These are phyloP conservation scores for Neosalanx taihuensis DNA, from an alignment of 2,797 vertebrate genomes.

Conservation along the genomic window DNA sequence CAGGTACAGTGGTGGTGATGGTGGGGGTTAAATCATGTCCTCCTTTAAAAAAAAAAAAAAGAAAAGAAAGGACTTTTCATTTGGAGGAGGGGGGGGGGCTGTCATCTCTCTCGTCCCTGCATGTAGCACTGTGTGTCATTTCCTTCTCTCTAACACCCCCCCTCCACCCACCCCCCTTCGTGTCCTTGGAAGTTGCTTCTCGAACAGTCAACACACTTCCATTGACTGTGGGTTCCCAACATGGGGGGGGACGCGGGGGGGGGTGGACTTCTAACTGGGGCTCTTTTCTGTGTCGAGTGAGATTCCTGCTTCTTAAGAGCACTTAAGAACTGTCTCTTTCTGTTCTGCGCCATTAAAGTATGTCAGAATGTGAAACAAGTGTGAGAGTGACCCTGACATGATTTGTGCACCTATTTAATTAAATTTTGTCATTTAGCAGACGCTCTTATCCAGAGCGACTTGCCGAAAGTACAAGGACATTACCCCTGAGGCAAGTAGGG, in stretches of 20 bases:
- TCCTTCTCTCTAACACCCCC: not conserved
- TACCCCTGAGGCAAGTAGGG: too few species aligned
- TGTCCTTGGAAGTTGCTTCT: not conserved
- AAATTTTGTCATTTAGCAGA: too few species aligned
- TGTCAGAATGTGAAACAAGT: not conserved
- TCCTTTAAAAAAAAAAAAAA: slow-evolving; percentile 5
- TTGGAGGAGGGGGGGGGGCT: not conserved
- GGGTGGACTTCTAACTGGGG: not conserved
- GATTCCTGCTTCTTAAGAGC: not conserved
- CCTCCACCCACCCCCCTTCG: not conserved
- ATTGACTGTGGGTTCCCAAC: not conserved
- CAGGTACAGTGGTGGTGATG: slow-evolving; percentile 77
- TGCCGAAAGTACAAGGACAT: too few species aligned
- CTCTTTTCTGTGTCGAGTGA: not conserved
- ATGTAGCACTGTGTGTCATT: slow-evolving; percentile 18
- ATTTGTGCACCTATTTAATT: not conserved
- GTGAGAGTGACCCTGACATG: not conserved
- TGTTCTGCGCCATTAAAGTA: not conserved
- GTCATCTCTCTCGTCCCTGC: slow-evolving; percentile 20
- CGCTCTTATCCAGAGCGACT: too few species aligned
- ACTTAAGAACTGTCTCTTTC: not conserved
- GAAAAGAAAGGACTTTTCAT: slow-evolving; percentile 28
- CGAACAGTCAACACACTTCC: not conserved
- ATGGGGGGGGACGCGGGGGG: not conserved
- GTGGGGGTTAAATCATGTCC: slow-evolving; percentile 23